These are phyloP conservation scores for Nasua narica DNA, from an alignment of 2,797 vertebrate species.

Conservation along the genomic window DNA sequence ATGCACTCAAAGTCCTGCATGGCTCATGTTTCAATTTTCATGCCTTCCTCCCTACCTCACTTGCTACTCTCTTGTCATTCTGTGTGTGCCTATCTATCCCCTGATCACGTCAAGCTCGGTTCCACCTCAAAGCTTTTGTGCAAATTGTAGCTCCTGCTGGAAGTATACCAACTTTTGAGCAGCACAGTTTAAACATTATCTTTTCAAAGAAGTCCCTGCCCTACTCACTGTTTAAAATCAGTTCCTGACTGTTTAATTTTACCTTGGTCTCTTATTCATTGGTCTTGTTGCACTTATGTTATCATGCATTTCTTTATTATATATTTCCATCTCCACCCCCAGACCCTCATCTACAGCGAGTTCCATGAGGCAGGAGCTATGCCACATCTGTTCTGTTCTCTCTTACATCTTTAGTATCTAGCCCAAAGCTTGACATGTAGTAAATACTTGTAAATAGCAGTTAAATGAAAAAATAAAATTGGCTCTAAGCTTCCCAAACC, in stretches of 20 bases:
- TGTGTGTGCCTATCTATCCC: background rate
- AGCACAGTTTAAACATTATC: background rate
- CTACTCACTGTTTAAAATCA: background rate
- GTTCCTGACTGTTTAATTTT: background rate
- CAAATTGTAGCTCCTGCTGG: background rate
- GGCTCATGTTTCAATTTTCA: background rate
- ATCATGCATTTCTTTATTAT: background rate
- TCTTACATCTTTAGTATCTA: background rate
- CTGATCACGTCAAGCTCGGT: background rate
- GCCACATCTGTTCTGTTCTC: background rate
- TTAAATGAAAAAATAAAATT: background rate
- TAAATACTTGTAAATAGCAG: background rate
- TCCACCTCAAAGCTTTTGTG: background rate
- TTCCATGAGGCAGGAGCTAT: background rate
- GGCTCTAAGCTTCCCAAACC: background rate
- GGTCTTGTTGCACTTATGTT: background rate
- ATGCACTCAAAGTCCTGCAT: too few relatives aligned
- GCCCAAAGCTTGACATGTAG: background rate
- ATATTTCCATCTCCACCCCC: background rate
- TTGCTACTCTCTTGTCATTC: background rate
- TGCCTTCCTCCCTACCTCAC: rapidly evolving
- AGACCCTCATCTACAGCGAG: background rate
- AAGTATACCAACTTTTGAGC: background rate
- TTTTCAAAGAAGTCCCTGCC: background rate
- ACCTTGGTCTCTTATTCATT: background rate